Base-by-base conservation (phyloP, 2,888 invertebrate genomes). In the Mamestra brassicae region DNA sequence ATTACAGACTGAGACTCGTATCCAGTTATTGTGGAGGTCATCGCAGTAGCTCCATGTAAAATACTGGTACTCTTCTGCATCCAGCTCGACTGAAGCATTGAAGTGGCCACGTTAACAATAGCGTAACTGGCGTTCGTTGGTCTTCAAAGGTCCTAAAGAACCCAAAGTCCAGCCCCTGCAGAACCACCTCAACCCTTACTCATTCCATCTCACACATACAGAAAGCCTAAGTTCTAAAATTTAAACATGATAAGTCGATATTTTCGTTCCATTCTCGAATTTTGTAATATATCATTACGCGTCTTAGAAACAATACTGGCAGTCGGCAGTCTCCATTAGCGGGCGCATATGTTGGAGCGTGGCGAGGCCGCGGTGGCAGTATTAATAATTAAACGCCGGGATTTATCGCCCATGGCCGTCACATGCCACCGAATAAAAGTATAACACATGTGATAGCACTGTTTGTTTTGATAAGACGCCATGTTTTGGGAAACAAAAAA, bases 311-410 rank as follows among this genome's bases (percentile, higher is more conserved):
- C 73, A 73, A 68, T 68, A 79, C 64, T 54, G 65, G 65, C 72
- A 63, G 75, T 73, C 69, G 71, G 55, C 42, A 61, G 54, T 76
- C 58, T 71, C 80, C 83, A 88, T 88, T 86, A 89, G 86, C 65
- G 77, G 64, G 80, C 83, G 55, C 90, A 86, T 89, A 87, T 90
- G 88, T 88, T 82, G 72, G 64, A 72, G 85, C 85, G 3, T 13
- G 60, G 38, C 15, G 17, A 6, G 7, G 38, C 60, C 17, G 60
- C 4, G 38, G 38, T 81, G 62, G 67, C 70, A 85, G 86, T 88
- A 90, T 90, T 90, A 89, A 90, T 90, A 89, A 90, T 90, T 90
- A 89, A 89, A 89, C 76, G 76, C 38, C 64, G 71, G 78, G 88
- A 90, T 90, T 90, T 90, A 90, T 88, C 80, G 88, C 83, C 80